Conservation (phyloP, 2,888 invertebrate species). For the Cataglyphis cursor region DNA sequence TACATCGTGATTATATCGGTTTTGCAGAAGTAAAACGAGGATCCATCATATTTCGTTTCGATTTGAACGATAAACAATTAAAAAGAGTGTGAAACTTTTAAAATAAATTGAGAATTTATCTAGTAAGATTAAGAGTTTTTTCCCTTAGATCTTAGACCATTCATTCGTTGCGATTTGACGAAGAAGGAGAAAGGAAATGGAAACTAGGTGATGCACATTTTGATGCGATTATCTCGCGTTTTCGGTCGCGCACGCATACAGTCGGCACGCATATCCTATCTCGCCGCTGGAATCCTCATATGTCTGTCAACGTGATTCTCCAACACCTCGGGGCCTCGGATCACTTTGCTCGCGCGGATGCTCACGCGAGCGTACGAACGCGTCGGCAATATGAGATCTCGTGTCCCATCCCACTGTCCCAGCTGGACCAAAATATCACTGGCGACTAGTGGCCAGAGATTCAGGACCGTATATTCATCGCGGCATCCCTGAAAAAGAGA, state of each 20-base stretch:
- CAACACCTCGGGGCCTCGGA: conserved; percentile 77
- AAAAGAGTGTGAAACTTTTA: not conserved
- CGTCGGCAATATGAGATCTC: conserved; percentile 72
- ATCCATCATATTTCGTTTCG: not conserved
- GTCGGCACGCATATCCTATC: conserved; percentile 83
- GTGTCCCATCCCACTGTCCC: conserved; percentile 72
- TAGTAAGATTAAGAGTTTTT: not conserved
- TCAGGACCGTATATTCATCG: conserved; percentile 67
- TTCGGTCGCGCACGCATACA: conserved; percentile 70
- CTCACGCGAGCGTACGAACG: conserved; percentile 22
- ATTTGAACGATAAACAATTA: not conserved
- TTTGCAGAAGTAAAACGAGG: not conserved
- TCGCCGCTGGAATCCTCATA: conserved; percentile 86
- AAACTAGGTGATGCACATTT: conserved; percentile 56
- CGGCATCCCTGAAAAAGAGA: not conserved
- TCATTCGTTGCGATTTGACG: not conserved
- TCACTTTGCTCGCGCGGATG: conserved; percentile 64
- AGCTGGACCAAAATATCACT: conserved; percentile 81
- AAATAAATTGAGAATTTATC: not conserved
- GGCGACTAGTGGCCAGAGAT: conserved; percentile 70
- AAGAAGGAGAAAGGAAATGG: conserved; percentile 22
- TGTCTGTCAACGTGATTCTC: conserved; percentile 83
- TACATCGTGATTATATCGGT: not conserved
- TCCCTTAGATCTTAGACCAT: not conserved
- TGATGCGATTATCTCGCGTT: conserved; percentile 62